Base-by-base conservation (phyloP, 2,888 invertebrate species). In the Venusia cambrica region DNA sequence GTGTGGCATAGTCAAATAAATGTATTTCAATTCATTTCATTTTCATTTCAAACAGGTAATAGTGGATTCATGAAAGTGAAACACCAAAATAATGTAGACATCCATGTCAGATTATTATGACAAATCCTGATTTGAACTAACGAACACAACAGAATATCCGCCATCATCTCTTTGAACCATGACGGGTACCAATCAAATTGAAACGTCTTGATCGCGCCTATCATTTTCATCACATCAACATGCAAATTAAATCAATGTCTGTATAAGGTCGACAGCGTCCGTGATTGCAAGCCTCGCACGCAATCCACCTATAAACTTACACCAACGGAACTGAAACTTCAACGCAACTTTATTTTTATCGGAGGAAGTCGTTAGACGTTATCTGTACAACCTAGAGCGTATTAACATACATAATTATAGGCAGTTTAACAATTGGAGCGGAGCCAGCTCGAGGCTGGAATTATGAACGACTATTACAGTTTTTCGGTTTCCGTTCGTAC, bases 341-440 rank as follows among this genome's bases (percentile, higher is more conserved):
- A 84, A 81, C 84, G 83, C 84, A 84, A 81, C 81, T 81, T 83
- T 79, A 81, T 84, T 83, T 84, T 83, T 83, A 83, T 81, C 80
- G 73, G 67, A 77, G 84, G 83, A 84, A 84, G 84, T 84, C 83
- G 84, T 84, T 84, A 84, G 83, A 77, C 80, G 78, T 54, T 84
- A 84, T 84, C 84, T 79, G 74, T 73, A 70, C 76, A 73, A 74
- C 78, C 79, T 79, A 74, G 78, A 73, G 68, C 74, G 62, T 81
- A 84, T 84, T 84, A 84, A 78, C 84, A 84, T 84, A 81, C 79
- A 83, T 84, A 84, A 84, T 84, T 84, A 80, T 80, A 80, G 84
- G 80, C 74, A 76, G 76, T 76, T 77, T 73, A 74, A 73, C 79
- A 73, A 77, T 73, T 80, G 81, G 81, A 78, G 58, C 66, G 54